Evolutionary conservation across 2,113 vertebrate genomes (phyloP).

Genomic region (Orientallactaga bullata): DNA sequence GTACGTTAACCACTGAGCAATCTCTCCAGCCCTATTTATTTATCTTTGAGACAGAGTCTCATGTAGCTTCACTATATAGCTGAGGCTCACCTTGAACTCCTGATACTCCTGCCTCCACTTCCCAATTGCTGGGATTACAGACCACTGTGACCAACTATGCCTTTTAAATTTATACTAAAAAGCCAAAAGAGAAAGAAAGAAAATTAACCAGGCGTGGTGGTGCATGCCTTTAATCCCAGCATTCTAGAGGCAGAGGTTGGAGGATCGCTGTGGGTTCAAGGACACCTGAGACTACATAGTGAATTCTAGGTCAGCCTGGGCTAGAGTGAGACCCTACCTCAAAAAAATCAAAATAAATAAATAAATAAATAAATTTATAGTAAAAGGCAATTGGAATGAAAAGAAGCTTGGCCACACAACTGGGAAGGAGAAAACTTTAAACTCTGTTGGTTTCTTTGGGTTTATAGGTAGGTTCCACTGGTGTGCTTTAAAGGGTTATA

Average conservation of each 20-base stretch:
- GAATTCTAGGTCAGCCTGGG: too few relatives aligned
- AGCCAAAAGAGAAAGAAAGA: too few relatives aligned
- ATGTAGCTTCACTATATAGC: neutral
- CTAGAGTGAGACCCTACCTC: too few relatives aligned
- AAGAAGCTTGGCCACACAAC: conserved; percentile 42
- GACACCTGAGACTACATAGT: too few relatives aligned
- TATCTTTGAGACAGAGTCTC: neutral
- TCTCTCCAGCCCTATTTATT: neutral
- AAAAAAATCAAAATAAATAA: too few relatives aligned
- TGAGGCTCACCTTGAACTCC: neutral
- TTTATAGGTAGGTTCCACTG: conserved; percentile 24
- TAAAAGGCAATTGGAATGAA: conserved; percentile 1
- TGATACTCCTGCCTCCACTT: neutral
- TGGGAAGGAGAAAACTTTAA: conserved; percentile 51
- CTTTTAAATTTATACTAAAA: conserved; percentile 66
- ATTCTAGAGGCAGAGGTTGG: too few relatives aligned
- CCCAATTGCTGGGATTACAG: neutral
- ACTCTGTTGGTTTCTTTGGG: conserved; percentile 37
- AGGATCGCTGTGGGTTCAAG: too few relatives aligned
- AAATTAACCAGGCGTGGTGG: too few relatives aligned
- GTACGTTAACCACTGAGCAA: too few relatives aligned
- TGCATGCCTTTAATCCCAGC: too few relatives aligned
- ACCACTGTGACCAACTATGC: neutral
- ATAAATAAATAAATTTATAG: too few relatives aligned
- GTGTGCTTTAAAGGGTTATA: conserved; percentile 35